phyloP scores from a whole-genome alignment of 2,113 vertebrate genomes.

The Himantopus leucocephalus region DNA sequence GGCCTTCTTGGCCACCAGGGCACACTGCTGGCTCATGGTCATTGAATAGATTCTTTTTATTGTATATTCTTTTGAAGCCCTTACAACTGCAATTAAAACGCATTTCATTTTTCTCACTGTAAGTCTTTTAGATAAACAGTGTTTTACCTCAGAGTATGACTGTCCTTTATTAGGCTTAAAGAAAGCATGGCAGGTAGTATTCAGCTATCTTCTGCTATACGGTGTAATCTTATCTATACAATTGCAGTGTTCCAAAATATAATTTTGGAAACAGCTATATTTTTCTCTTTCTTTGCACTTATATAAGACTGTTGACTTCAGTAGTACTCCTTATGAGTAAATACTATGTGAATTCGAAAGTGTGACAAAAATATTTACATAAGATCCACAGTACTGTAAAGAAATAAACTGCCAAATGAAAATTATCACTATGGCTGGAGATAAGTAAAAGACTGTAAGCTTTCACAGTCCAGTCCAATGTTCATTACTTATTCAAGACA shows the following conservation, averaged over 20 bases:
- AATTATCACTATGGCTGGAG: neutral
- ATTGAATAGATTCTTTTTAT: neutral
- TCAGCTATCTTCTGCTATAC: neutral
- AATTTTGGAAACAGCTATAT: neutral
- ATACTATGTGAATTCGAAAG: neutral
- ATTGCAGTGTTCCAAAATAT: neutral
- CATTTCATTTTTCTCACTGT: neutral
- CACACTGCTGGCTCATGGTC: too few species aligned
- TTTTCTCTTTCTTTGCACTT: accelerated
- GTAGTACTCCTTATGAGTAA: neutral
- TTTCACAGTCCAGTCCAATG: neutral
- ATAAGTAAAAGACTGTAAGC: neutral
- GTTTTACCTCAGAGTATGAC: neutral
- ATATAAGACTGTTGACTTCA: neutral
- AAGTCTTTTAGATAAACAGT: neutral
- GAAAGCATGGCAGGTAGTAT: neutral
- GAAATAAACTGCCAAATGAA: neutral
- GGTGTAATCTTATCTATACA: neutral
- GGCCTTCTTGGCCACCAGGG: too few species aligned
- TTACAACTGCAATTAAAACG: neutral
- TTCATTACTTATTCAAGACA: neutral
- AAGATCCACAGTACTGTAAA: neutral
- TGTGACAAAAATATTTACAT: neutral
- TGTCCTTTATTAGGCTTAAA: neutral
- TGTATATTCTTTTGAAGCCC: neutral